Conservation (phyloP, 2,113 vertebrate genomes). For the Hippocampus guttulatus region DNA sequence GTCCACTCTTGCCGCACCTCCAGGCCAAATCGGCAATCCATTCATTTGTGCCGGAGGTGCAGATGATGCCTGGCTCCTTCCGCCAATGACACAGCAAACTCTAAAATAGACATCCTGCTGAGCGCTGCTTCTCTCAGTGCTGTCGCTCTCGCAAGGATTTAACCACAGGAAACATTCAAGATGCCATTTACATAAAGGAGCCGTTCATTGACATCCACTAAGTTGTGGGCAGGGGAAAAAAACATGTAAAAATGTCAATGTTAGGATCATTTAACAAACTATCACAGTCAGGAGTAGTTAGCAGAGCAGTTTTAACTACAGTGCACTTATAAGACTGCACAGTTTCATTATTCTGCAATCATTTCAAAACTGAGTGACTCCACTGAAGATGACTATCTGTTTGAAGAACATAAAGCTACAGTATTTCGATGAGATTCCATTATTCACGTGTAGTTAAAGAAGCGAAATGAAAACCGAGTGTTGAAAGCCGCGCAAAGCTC, state of each 20-base stretch:
- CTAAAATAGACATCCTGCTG: slow-evolving; percentile 15
- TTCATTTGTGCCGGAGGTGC: slow-evolving; percentile 25
- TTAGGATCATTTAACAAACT: no score
- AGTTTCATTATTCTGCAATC: no score
- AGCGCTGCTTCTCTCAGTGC: background rate
- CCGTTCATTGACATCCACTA: no score
- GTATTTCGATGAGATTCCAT: no score
- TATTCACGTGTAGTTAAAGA: background rate
- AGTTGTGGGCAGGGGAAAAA: no score
- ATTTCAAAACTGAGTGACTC: no score
- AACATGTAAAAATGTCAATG: no score
- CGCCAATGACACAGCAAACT: slow-evolving; percentile 44
- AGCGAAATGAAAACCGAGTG: background rate
- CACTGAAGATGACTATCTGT: no score
- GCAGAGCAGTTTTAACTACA: no score
- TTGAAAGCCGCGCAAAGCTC: background rate
- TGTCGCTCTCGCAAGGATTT: background rate
- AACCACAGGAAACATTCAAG: background rate
- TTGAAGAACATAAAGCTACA: no score
- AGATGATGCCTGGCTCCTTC: slow-evolving; percentile 23
- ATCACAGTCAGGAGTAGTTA: no score
- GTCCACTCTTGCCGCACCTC: slow-evolving; percentile 14
- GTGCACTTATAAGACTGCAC: no score
- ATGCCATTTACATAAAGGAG: background rate
- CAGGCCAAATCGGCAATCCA: slow-evolving; percentile 16